Base-by-base conservation (phyloP, 1,140 invertebrate species). In the Drosophila albomicans region DNA sequence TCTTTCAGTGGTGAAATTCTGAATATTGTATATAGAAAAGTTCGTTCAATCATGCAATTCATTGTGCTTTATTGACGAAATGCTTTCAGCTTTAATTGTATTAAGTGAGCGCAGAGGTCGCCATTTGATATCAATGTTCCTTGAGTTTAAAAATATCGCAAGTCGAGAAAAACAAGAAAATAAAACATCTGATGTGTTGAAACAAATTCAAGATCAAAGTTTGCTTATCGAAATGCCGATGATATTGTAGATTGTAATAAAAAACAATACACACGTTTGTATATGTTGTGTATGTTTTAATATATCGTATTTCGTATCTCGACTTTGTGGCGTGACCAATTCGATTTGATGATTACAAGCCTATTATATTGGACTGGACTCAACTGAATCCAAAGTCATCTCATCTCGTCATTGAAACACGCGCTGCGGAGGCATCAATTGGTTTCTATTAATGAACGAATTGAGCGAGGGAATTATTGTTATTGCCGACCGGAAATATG, bases 401-500 rank as follows among this genome's bases (percentile, higher is more conserved):
- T 72, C 52, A 10, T 41, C 32, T 15, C 38, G 6, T 8, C 5
- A 32, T 41, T n/a, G n/a, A 43, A 43, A 54, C 54, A 58, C 54
- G 48, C 72, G 48, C 48, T 43, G 20, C 20, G 0, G 32, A 20
- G 15, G 7, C 64, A 73, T 56, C 62, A 87, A 86, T 87, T 86
- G 75, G 62, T 87, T 86, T 87, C 76, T 82, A 86, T 86, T 87
- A 86, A 86, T 82, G 73, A 71, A 78, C 69, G 59, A 59, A 3
- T 52, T 65, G 49, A 80, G 80, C 69, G 61, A 25, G 57, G 38
- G 35, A 2, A 38, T 38, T 38, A 67, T 48, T 49, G 46, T n/a
- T 25, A 48, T 46, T 56, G 45, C 51, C 59, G 67, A 79, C 79
- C 84, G 82, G 82, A 87, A 84, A 69, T 78, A 69, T 78, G 80